A percentile compares a stretch with the other conserved stretches of the same genome.
Evolutionary conservation across 37 sponge, comb jelly and placozoan genomes (phyloP).

Genomic region (Haliclona indistincta): DNA sequence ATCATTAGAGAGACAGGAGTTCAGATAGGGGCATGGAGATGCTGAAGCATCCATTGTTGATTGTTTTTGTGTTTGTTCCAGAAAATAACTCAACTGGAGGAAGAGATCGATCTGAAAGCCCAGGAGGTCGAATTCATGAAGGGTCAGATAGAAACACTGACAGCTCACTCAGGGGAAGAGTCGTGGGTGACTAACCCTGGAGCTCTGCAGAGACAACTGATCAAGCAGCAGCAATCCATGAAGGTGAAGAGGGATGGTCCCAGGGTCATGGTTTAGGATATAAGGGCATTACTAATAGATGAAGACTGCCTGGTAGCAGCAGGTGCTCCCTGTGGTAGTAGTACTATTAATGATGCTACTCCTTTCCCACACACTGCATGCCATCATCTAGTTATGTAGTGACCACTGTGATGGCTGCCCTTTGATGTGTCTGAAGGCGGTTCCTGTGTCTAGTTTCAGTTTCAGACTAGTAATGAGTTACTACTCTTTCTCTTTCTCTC

Average conservation of each 20-base stretch:
- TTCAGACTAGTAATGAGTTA: too few relatives aligned
- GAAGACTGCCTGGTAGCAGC: too few relatives aligned
- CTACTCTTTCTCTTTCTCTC: too few relatives aligned
- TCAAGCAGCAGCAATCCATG: conserved; percentile 39
- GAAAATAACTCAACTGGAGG: conserved; percentile 65
- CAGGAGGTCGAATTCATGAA: conserved; percentile 30
- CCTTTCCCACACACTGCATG: background rate
- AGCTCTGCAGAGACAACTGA: conserved; percentile 33
- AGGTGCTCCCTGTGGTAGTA: too few relatives aligned
- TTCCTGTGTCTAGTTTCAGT: background rate
- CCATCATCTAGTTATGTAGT: too few relatives aligned
- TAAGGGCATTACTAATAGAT: too few relatives aligned
- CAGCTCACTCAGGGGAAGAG: background rate
- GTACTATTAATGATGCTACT: too few relatives aligned
- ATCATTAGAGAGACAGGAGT: background rate
- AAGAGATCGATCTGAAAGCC: conserved; percentile 62
- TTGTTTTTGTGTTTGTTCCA: conserved; percentile 2
- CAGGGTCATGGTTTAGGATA: too few relatives aligned
- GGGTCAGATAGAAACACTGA: conserved; percentile 38
- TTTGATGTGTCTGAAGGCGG: background rate
- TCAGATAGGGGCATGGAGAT: background rate
- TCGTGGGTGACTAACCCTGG: conserved; percentile 6
- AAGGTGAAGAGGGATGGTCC: conserved; percentile 20
- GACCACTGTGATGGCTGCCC: too few relatives aligned
- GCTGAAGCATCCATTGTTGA: background rate